These are phyloP conservation scores for Jordanella pulchra DNA, from an alignment of 2,797 vertebrate genomes.

Conservation along the genomic window DNA sequence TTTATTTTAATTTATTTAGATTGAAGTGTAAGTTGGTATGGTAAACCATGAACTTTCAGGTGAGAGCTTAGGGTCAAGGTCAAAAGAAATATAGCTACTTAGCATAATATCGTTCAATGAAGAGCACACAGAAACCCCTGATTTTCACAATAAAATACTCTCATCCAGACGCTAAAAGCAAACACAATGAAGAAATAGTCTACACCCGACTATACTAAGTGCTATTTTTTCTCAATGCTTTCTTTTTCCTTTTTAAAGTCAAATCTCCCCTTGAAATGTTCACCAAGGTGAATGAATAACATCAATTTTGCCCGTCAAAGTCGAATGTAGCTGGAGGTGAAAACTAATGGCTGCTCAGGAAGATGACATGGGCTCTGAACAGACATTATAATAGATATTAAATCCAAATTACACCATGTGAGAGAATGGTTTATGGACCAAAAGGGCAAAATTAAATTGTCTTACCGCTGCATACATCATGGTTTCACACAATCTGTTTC, in stretches of 20 bases:
- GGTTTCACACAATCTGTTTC: slow-evolving; percentile 19
- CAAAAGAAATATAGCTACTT: too few relatives aligned
- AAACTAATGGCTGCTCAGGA: slow-evolving; percentile 62
- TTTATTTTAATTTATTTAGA: too few relatives aligned
- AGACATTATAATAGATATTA: slow-evolving; percentile 62
- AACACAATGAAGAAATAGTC: slow-evolving; percentile 4
- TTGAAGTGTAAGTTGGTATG: too few relatives aligned
- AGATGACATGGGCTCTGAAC: slow-evolving; percentile 58
- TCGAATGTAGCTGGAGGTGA: slow-evolving; percentile 57
- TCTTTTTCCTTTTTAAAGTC: slow-evolving; percentile 3
- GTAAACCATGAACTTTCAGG: too few relatives aligned
- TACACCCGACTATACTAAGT: slow-evolving; percentile 5
- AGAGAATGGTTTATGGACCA: slow-evolving; percentile 38
- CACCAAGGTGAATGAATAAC: slow-evolving; percentile 19
- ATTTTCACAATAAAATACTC: too few relatives aligned
- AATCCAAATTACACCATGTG: slow-evolving; percentile 46
- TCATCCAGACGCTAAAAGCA: too few relatives aligned
- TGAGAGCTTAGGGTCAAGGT: too few relatives aligned
- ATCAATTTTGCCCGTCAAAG: slow-evolving; percentile 45
- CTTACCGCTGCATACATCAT: slow-evolving; percentile 33
- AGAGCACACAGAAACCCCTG: too few relatives aligned
- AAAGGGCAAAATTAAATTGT: slow-evolving; percentile 49
- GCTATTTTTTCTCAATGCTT: slow-evolving; percentile 10
- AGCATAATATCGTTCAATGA: too few relatives aligned
- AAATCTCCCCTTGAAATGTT: slow-evolving; percentile 15